Evolutionary conservation across 2,113 vertebrate genomes (phyloP), one percentile per base, ranked within the genome.

Genomic region (Corvus hawaiiensis): DNA sequence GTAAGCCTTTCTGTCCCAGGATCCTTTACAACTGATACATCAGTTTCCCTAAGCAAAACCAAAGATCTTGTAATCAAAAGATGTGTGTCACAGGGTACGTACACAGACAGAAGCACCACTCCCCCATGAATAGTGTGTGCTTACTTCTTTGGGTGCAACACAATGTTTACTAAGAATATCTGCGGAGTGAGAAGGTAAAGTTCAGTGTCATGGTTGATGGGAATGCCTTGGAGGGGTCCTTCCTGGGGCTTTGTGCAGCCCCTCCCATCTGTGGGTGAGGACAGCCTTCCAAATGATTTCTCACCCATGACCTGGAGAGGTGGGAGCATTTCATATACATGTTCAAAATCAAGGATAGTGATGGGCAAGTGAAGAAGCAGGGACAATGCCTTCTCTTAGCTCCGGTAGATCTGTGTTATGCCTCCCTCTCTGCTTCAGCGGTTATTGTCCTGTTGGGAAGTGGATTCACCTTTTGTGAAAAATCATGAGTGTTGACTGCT

Each of bases 91-190:
- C 3, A 27, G 0, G 7, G 19, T 28, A 59, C 0, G 0, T 22
- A 58, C 15, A 41, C 22, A 73, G 19, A 44, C 4, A 54, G 58
- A 85, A 67, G 30, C 24, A 48, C 24, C 49, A 20, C 18, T 79
- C 0, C 0, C 10, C n/a, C 2, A 2, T 27, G 49, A 61, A 28
- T 30, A 2, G 2, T 1, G 3, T 16, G 32, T 18, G 26, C 32
- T 58, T 24, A 9, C 64, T 81, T 89, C n/a, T 81, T 82, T 39
- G 35, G 39, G 43, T 67, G 32, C n/a, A 72, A 44, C 18, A 15
- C 4, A 3, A 33, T 0, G 2, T 59, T 88, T 67, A 23, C 63
- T 43, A 62, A 37, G 67, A 62, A 32, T 17, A 85, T 48, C 20
- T 32, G 37, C 64, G 76, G 61, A 48, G 28, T 4, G 20, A 77